Evolutionary conservation across 2,113 vertebrate genomes (phyloP), one percentile per base, ranked within the genome.

Genomic region (Coregonus clupeaformis): DNA sequence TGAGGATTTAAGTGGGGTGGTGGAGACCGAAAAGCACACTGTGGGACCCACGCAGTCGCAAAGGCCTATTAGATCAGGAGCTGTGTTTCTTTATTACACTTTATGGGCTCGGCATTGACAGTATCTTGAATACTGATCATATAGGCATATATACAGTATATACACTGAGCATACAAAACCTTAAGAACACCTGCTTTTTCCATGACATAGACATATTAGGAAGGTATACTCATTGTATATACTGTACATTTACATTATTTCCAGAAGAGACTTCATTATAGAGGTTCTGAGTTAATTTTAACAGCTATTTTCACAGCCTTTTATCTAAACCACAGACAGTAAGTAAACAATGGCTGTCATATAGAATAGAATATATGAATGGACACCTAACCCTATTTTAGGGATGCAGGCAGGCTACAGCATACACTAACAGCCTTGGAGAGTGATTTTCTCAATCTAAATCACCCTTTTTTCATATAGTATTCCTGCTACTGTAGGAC

Each of bases 1-100:
- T 85, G 88, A 89, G 45, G 57, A 78, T 82, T 84, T 85, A 85
- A 90, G 90, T 77, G 72, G 62, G 62, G 77, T 72, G 78, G 77
- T 78, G 74, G 36, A 82, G 81, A 73, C 81, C 76, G 72, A 68
- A 70, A 74, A 30, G 59, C 67, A 77, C 77, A 76, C 69, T 82
- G 64, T 76, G 76, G 69, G 77, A 69, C 69, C 80, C 76, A 74
- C 71, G 64, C 70, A 76, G 72, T 80, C 65, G 74, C 68, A 80
- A 73, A 67, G 29, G 30, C 27, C 29, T 22, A 47, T 69, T 6
- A 4, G 42, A 69, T 7, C 20, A 55, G 16, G 3, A 71, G 69
- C 25, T 29, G 20, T 22, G 4, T 60, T 57, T 71, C 69, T 27
- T 25, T 3, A 27, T 71, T 29, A 57, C n/a, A 24, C n/a, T 49